A percentile compares a stretch with the other conserved stretches of the same genome.
Conservation (phyloP, 2,888 invertebrate species). For the Euphydryas editha region DNA sequence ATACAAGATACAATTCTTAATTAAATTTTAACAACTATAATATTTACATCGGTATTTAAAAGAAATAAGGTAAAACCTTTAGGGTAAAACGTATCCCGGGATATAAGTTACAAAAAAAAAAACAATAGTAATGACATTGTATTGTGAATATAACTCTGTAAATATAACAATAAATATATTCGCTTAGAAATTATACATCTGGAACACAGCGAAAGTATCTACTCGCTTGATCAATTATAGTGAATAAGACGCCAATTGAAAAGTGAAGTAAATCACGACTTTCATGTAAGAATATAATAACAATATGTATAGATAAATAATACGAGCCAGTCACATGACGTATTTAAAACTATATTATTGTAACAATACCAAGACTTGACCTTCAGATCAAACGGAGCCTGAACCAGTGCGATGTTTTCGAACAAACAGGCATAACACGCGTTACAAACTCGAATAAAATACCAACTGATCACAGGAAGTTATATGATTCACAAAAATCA, state of each 20-base stretch:
- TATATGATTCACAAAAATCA: slow-evolving; percentile 6
- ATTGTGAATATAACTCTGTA: slow-evolving; percentile 12
- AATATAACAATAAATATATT: slow-evolving; percentile 24
- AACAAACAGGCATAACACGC: slow-evolving; percentile 47
- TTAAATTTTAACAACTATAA: too few species aligned
- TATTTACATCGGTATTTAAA: too few species aligned
- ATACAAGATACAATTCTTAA: too few species aligned
- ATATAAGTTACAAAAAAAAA: background rate
- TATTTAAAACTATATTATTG: slow-evolving; percentile 47
- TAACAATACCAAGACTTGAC: slow-evolving; percentile 65
- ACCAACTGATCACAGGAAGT: background rate
- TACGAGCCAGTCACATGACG: slow-evolving; percentile 35
- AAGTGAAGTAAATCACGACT: slow-evolving; percentile 66
- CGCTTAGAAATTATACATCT: slow-evolving; percentile 25
- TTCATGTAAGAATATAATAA: slow-evolving; percentile 49
- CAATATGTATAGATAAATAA: slow-evolving; percentile 30
- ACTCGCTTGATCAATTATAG: slow-evolving; percentile 55
- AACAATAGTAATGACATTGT: background rate
- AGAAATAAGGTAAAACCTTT: too few species aligned
- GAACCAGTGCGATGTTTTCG: slow-evolving; percentile 55
- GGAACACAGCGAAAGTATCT: slow-evolving; percentile 61
- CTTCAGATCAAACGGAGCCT: slow-evolving; percentile 56
- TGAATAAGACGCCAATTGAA: slow-evolving; percentile 60
- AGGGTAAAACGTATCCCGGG: background rate
- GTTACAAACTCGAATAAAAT: slow-evolving; percentile 13